Conservation (phyloP, 92 coral and sea anemone species). For the Scolanthus callimorphus region DNA sequence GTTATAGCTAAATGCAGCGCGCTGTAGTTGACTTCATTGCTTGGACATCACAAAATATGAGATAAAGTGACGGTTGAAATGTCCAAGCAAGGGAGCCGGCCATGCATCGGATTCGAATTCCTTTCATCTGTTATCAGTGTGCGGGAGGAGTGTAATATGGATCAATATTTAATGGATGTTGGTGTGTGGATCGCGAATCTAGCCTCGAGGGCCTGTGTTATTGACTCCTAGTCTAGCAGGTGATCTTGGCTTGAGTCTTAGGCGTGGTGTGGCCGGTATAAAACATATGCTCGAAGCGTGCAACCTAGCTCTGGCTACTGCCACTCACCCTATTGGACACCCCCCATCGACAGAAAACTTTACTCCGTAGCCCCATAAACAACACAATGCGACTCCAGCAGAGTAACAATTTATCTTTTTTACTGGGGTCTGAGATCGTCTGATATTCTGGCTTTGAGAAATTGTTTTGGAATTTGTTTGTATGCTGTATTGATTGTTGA, state of each 20-base stretch:
- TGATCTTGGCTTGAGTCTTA: conserved; percentile 47
- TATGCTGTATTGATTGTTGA: neutral
- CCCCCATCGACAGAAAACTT: no score
- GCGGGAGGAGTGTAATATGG: conserved; percentile 44
- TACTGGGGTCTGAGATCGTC: no score
- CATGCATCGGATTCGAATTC: no score
- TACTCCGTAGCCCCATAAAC: no score
- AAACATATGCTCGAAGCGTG: conserved; percentile 38
- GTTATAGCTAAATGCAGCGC: no score
- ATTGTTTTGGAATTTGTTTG: neutral
- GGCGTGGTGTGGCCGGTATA: conserved; percentile 9
- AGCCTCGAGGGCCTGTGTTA: conserved; percentile 4
- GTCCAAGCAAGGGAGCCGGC: conserved; percentile 20
- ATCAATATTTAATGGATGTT: conserved; percentile 76
- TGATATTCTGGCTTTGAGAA: neutral
- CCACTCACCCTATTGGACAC: no score
- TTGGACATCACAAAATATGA: conserved; percentile 3
- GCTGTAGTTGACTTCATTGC: conserved; percentile 19
- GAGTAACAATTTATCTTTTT: no score
- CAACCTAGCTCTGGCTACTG: no score
- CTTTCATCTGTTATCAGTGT: conserved; percentile 83
- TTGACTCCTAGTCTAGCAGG: conserved; percentile 82
- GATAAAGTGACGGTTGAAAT: neutral
- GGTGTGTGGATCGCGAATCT: conserved; percentile 23
- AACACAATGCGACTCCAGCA: no score